Conservation (phyloP, 1,140 invertebrate species). For the Magallana ariakensis region DNA sequence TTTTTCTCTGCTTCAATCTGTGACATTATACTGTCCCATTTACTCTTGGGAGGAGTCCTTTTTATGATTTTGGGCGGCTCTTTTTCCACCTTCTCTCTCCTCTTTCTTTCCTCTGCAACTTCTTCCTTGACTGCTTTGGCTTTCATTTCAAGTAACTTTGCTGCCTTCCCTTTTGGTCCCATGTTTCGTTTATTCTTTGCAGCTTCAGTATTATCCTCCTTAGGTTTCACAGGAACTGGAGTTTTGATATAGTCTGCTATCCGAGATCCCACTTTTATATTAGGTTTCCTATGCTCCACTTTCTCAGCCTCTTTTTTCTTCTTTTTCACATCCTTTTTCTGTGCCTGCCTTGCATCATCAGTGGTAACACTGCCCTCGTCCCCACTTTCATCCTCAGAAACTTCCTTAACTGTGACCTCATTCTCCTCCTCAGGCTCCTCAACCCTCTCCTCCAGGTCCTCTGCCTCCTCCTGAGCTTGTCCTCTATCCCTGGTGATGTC, state of each 20-base stretch:
- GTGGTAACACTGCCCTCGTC: constrained; percentile 31
- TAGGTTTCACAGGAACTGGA: constrained; percentile 65
- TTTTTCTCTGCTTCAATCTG: constrained; percentile 77
- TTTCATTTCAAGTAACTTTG: constrained; percentile 55
- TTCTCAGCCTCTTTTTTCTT: constrained; percentile 65
- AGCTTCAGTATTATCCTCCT: constrained; percentile 68
- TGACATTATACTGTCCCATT: constrained; percentile 79
- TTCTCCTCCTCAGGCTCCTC: neutral
- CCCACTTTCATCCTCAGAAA: constrained; percentile 34
- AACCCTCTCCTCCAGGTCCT: constrained; percentile 18
- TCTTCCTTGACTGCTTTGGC: constrained; percentile 54
- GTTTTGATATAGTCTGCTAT: constrained; percentile 75
- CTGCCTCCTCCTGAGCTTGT: neutral
- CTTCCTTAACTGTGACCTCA: constrained; percentile 23
- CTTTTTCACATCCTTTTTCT: constrained; percentile 48
- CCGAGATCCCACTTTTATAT: constrained; percentile 74
- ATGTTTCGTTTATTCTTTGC: constrained; percentile 63
- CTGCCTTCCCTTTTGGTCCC: constrained; percentile 53
- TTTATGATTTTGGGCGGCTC: constrained; percentile 73
- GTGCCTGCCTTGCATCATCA: constrained; percentile 80
- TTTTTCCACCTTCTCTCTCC: constrained; percentile 63
- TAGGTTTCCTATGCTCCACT: constrained; percentile 75
- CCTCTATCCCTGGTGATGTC: neutral
- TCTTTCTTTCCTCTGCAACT: constrained; percentile 56
- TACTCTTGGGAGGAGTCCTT: constrained; percentile 76